Evolutionary conservation across 2,888 invertebrate genomes (phyloP).

Genomic region (Tenthredo mesomela): DNA sequence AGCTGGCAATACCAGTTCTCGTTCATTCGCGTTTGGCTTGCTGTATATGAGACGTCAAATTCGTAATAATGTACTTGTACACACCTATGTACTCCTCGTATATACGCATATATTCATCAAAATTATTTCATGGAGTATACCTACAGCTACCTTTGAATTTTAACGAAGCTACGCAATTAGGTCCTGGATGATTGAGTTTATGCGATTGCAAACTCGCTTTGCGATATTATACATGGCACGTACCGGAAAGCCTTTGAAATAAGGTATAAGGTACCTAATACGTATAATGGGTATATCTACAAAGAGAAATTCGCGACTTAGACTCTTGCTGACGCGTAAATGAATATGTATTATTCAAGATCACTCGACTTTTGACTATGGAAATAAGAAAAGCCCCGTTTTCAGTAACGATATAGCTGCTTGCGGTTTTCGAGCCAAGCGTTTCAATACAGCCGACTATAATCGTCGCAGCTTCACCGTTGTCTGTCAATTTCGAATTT

Average conservation of each 20-base stretch:
- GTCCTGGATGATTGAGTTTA: slow-evolving; percentile 8
- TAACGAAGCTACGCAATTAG: slow-evolving; percentile 16
- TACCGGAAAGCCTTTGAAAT: not conserved
- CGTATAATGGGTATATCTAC: not conserved
- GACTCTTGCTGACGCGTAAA: not conserved
- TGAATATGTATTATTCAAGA: not conserved
- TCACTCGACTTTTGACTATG: not conserved
- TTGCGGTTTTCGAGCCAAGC: not conserved
- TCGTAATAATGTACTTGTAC: not conserved
- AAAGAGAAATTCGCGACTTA: not conserved
- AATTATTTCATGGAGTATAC: slow-evolving; percentile 11
- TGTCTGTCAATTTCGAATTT: not conserved
- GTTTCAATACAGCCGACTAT: not conserved
- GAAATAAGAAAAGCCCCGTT: not conserved
- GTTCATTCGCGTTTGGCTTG: not conserved
- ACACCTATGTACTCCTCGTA: not conserved
- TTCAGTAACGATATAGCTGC: not conserved
- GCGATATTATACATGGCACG: slow-evolving; percentile 1
- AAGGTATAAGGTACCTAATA: not conserved
- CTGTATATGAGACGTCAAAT: not conserved
- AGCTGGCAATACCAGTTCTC: not conserved
- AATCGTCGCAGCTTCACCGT: no score
- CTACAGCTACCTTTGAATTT: not conserved
- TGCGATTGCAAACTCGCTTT: not conserved
- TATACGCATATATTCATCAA: not conserved